These are phyloP conservation scores for Heterocephalus glaber DNA, from an alignment of 2,113 vertebrate genomes.

Conservation along the genomic window DNA sequence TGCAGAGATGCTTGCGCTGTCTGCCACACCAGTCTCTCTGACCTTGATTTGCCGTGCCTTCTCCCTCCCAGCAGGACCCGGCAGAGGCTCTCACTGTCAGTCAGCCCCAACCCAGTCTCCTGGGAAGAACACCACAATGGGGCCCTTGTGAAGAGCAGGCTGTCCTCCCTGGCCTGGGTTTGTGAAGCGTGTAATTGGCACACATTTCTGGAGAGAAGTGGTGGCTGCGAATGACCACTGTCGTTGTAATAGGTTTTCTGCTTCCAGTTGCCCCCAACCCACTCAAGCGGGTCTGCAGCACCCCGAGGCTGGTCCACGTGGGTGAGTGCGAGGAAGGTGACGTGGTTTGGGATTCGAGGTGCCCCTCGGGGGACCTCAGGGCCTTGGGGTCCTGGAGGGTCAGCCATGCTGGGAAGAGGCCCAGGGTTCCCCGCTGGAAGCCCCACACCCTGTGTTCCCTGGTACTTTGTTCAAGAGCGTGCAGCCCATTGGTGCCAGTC, in stretches of 20 bases:
- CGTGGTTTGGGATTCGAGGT: not conserved
- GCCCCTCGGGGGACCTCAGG: fast-evolving
- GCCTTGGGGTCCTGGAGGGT: not conserved
- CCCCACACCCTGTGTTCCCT: not conserved
- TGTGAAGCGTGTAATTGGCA: not conserved
- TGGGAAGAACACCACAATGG: not conserved
- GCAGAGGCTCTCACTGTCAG: constrained; percentile 24
- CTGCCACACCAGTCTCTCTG: not conserved
- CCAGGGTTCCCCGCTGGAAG: not conserved
- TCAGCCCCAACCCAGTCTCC: not conserved
- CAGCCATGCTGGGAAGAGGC: not conserved
- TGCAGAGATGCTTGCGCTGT: constrained; percentile 8
- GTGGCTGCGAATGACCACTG: not conserved
- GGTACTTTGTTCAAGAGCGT: no score
- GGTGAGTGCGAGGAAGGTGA: fast-evolving
- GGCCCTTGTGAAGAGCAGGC: not conserved
- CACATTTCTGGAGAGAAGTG: not conserved
- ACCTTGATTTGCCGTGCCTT: not conserved
- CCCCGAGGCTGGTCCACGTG: not conserved
- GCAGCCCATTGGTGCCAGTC: fast-evolving
- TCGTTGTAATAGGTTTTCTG: not conserved
- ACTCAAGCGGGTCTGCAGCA: not conserved
- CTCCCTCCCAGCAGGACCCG: not conserved
- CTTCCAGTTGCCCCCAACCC: not conserved
- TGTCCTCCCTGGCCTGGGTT: not conserved